Percentiles rank a stretch among this genome's conserved stretches.
Conservation (phyloP, 2,888 invertebrate species). For the Hyposoter didymator region DNA sequence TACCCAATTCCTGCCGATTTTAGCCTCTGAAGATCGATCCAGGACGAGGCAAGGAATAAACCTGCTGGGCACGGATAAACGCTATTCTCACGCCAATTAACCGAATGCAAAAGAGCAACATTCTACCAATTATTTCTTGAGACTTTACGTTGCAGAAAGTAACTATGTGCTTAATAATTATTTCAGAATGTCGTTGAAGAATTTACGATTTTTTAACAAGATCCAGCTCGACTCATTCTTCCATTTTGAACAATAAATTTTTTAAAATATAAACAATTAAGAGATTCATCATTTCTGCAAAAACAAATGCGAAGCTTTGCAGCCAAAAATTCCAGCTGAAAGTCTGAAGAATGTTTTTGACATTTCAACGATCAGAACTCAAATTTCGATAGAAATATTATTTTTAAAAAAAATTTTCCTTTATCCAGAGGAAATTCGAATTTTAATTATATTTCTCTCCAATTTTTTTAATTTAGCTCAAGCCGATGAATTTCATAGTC, state of each 20-base stretch:
- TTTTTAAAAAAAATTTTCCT: too few relatives aligned
- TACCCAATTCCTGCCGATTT: conserved; percentile 83
- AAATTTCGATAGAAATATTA: too few relatives aligned
- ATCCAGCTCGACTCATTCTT: not conserved
- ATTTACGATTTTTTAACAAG: not conserved
- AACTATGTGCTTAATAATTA: not conserved
- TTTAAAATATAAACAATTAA: not conserved
- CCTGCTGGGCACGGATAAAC: conserved; percentile 45
- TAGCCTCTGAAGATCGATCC: conserved; percentile 80
- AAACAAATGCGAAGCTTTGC: not conserved
- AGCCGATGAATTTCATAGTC: too few relatives aligned
- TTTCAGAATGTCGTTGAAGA: not conserved
- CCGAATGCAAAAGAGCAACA: conserved; percentile 60
- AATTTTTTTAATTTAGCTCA: too few relatives aligned
- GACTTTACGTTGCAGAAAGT: too few relatives aligned
- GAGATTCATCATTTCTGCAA: not conserved
- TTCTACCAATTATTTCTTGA: not conserved
- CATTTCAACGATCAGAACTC: too few relatives aligned
- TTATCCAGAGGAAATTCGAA: too few relatives aligned
- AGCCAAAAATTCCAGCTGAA: too few relatives aligned
- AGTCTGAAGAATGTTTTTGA: too few relatives aligned
- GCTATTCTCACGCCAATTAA: conserved; percentile 33
- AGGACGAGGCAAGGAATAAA: conserved; percentile 76
- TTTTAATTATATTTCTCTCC: too few relatives aligned
- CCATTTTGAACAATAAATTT: not conserved